Base-by-base conservation (phyloP, 2,113 vertebrate genomes). In the Channa maculata region DNA sequence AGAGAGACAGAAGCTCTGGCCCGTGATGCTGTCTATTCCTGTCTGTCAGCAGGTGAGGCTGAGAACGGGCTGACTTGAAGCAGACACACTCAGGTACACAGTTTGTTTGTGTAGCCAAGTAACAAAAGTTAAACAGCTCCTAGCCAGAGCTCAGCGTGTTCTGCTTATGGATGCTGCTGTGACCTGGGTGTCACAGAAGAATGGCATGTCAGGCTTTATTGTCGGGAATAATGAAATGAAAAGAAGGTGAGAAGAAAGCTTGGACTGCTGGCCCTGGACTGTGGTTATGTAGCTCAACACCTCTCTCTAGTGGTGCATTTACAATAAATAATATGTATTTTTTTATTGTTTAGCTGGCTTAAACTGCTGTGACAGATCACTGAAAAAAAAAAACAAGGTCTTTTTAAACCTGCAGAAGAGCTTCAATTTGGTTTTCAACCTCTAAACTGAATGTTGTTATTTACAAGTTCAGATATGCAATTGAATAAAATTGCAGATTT, bases 251-350 rank as follows among this genome's bases (percentile, higher is more conserved):
- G 0, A 3, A 41, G 36, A 68, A 44, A 13, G 5, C 24, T 34
- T 33, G 24, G 33, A 61, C 1, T 8, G 37, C 37, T 24, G 5
- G 65, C 33, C 5, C 6, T 13, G 34, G 37, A 54, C 8, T 6
- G 14, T 10, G 12, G 43, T 41, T 51, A 1, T 64, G 41, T 13
- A 77, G 88, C 88, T 85, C 77, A 88, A 87, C 72, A 89, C 50
- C 75, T 12, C 91, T 84, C 84, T 89, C 93, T 93, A 83, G 92
- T 91, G 93, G 89, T 61, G 38, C 4, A 43, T 15, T 6, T 46
- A 33, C 4, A 2, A 49, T 52, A 53, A 58, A 65, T 43, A 52
- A 11, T 13, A 12, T 6, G 52, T 11, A 12, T 37, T 2, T 12
- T 3, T 7, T 53, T 24, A 1, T 7, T 5, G n/a, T 44, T 46